Base-by-base conservation (phyloP, 64 coral and sea anemone species). In the Pachyseris speciosa region DNA sequence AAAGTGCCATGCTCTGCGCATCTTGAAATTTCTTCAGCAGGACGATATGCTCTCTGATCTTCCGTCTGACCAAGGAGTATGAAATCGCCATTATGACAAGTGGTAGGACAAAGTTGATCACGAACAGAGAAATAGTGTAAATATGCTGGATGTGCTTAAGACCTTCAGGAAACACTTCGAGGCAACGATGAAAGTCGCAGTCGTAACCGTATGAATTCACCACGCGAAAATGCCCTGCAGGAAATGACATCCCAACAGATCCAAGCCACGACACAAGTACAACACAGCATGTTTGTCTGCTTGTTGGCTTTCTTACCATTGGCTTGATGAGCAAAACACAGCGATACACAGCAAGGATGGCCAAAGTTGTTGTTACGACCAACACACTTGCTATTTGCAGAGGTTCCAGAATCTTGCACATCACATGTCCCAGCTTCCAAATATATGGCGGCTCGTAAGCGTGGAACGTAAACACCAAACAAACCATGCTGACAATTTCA, bases 341-440 rank as follows among this genome's bases (percentile, higher is more conserved):
- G 16, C 95, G 70, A 83, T 96, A 91, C 2, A 93, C 49, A 5
- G 95, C 84, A 59, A 96, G 92, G 0, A 76, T 90, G 22, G 91
- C 95, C 19, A 96, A 83, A 11, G 95, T 90, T 41, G 87, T 93
- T 25, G 91, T 92, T 6, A 96, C 84, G 1, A 92, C 79, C 38
- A 92, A n/a, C 37, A 69, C 64, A 64, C 89, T 89, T 31, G 92
- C 55, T 29, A 93, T 86, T 45, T 96, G 95, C 4, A 86, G 17
- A 31, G 95, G 86, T 15, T 33, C 43, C 11, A 93, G 47, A 26
- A 85, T 27, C 74, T 96, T 91, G 64, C 95, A 96, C 91, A 96
- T 90, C 36, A 73, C 43, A n/a, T 69, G 61, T 10, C 95, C 95
- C 42, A 96, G 93, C 31, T 75, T 66, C 95, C 95, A 96, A n/a